These are phyloP conservation scores for Brienomyrus brachyistius DNA, from an alignment of 2,113 vertebrate genomes.

Conservation along the genomic window DNA sequence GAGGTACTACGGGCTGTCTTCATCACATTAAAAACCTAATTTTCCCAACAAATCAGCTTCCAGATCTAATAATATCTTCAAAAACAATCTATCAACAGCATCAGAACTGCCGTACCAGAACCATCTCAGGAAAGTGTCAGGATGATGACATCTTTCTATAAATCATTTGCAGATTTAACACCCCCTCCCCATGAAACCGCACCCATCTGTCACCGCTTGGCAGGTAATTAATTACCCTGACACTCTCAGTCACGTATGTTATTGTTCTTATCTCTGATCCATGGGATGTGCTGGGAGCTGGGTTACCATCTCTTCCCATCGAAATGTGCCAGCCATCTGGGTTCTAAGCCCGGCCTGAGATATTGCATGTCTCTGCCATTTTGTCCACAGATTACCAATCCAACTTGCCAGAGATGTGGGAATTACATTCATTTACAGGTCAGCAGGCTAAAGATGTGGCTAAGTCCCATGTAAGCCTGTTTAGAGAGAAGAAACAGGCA, in stretches of 20 bases:
- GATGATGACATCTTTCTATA: slow-evolving; percentile 34
- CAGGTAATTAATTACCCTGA: slow-evolving; percentile 24
- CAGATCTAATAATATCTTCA: slow-evolving; percentile 25
- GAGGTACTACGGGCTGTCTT: slow-evolving; percentile 34
- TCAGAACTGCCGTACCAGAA: not conserved
- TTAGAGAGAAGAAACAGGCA: not conserved
- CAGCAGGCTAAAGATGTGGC: not conserved
- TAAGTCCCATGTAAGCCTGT: not conserved
- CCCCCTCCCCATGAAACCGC: not conserved
- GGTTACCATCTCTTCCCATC: slow-evolving; percentile 2
- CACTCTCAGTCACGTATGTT: slow-evolving; percentile 15
- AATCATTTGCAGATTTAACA: slow-evolving; percentile 39
- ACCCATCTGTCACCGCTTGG: slow-evolving; percentile 10
- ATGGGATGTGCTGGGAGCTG: slow-evolving; percentile 15
- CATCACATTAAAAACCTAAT: slow-evolving; percentile 34
- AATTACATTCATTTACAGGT: not conserved
- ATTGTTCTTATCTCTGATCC: slow-evolving; percentile 21
- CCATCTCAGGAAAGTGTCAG: slow-evolving; percentile 28
- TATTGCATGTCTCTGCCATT: not conserved
- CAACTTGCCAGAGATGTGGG: not conserved
- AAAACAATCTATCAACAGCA: slow-evolving; percentile 18
- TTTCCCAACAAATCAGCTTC: slow-evolving; percentile 32
- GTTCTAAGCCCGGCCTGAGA: not conserved
- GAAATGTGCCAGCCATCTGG: slow-evolving; percentile 13
- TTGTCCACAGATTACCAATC: not conserved